Base-by-base conservation (phyloP, 2,888 invertebrate species). In the Lochmaea capreae region DNA sequence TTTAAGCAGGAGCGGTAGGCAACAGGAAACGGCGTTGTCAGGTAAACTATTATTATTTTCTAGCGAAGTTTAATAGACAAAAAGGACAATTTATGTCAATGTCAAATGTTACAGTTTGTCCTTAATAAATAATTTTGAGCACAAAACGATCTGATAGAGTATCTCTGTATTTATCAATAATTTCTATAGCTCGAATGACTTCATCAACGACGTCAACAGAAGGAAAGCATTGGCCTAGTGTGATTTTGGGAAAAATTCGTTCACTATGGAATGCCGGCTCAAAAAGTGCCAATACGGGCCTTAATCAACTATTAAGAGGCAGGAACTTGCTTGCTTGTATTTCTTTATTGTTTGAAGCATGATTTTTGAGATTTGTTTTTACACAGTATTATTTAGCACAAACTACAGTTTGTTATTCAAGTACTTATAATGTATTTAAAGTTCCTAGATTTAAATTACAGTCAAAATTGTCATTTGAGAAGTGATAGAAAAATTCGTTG, bases 191-290 rank as follows among this genome's bases (percentile, higher is more conserved):
- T 75, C 87, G 81, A 66, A 86, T 87, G 86, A 84, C 86, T 16
- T 82, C 87, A 52, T 87, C 87, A 42, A 83, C 86, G 69, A 85
- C 86, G 83, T 89, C 88, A 65, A 88, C 89, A 78, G 89, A 90
- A 81, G 87, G 88, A 79, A 88, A 90, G 74, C 88, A 89, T 81
- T 94, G 94, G 94, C 93, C 93, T 76, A 93, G 93, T 81, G 88
- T 94, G 85, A 94, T 95, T 84, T 92, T 95, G 87, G 94, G 94
- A 85, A 95, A 96, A 90, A 95, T 96, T 88, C 93, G 95, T 85
- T 95, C 95, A 62, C 89, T 96, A 77, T 96, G 96, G 96, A 94
- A 92, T 81, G 92, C 92, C 79, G 93, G 93, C 85, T 91, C 93
- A 67, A 92, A 92, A 77, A 92, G 92, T 79, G 90, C 93, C 76